Evolutionary conservation across 2,113 vertebrate species (phyloP), one percentile per base, ranked within the genome.

Genomic region (Gobio gobio): DNA sequence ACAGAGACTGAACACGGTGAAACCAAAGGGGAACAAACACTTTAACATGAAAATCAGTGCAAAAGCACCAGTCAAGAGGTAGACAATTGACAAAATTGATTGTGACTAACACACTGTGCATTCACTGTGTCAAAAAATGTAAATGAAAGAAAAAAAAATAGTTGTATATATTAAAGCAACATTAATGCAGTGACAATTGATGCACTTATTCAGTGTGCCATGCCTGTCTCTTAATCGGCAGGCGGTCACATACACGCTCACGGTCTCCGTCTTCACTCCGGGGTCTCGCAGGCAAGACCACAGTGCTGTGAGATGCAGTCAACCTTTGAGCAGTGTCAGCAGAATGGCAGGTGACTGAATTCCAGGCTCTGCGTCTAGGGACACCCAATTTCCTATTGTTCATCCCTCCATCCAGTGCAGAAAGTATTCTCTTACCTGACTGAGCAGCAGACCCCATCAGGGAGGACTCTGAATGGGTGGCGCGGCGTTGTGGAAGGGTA

Each of bases 191-290:
- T 43, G 3, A 51, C 6, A 10, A 4, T 43, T 61, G 26, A n/a
- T 33, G 1, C 1, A 4, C 5, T 79, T 80, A 45, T 64, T 94
- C 94, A 26, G 83, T 88, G 47, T 93, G 93, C 95, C 95, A 96
- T 9, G 95, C 95, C 64, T 84, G 94, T 81, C 94, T 95, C 78
- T 95, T 95, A n/a, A 94, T 87, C 5, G 94, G 94, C 63, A 93
- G 54, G 18, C 92, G 90, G 1, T 92, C 88, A 29, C 24, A 82
- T 1, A 86, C 29, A 3, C 10, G 61, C 1, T 86, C 59, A 49
- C 90, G 91, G 3, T 83, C 63, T 33, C 88, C 90, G 33, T 94
- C 94, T 81, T 95, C 92, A 61, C 93, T 95, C 73, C 80, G 89
- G 33, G 94, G 94, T 91, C 93, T 87, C 18, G 51, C 58, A 64